phyloP scores from a whole-genome alignment of 2,888 invertebrate species.

The Erpobdella octoculata region DNA sequence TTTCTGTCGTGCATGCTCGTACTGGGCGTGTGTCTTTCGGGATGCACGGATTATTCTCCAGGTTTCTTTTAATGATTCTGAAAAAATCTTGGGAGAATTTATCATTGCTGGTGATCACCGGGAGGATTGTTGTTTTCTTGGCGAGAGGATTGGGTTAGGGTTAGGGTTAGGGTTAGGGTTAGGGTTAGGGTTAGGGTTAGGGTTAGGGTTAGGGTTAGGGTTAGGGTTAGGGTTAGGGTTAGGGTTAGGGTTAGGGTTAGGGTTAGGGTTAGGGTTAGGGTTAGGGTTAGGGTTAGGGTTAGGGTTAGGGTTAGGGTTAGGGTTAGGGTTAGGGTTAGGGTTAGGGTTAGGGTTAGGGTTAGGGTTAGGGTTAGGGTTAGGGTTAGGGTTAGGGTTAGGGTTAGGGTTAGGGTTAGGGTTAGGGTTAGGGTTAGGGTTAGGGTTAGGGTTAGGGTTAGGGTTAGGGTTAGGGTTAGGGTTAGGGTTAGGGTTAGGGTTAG shows the following conservation, averaged over 20 bases:
- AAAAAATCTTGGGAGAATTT: too few relatives aligned
- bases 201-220: constrained; percentile 17
- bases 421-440: constrained; percentile 27
- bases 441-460: constrained; percentile 39
- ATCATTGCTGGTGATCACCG: too few relatives aligned
- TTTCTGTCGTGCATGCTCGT: neutral
- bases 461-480: constrained; percentile 40
- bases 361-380: constrained; percentile 27
- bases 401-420: constrained; percentile 23
- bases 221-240: constrained; percentile 15
- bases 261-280: constrained; percentile 19
- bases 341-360: constrained; percentile 20
- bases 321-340: constrained; percentile 23
- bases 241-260: neutral
- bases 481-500: constrained; percentile 41
- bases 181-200: constrained; percentile 11
- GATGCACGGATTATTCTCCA: too few relatives aligned
- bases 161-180: too few relatives aligned
- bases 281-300: constrained; percentile 27
- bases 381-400: constrained; percentile 27
- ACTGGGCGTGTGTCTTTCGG: neutral
- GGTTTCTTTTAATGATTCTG: too few relatives aligned
- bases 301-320: constrained; percentile 27
- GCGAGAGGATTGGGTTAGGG: too few relatives aligned
- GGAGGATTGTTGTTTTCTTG: too few relatives aligned